A percentile compares a stretch with the other conserved stretches of the same genome.
phyloP scores from a whole-genome alignment of 2,797 vertebrate genomes.

The Pelochelys cantorii region DNA sequence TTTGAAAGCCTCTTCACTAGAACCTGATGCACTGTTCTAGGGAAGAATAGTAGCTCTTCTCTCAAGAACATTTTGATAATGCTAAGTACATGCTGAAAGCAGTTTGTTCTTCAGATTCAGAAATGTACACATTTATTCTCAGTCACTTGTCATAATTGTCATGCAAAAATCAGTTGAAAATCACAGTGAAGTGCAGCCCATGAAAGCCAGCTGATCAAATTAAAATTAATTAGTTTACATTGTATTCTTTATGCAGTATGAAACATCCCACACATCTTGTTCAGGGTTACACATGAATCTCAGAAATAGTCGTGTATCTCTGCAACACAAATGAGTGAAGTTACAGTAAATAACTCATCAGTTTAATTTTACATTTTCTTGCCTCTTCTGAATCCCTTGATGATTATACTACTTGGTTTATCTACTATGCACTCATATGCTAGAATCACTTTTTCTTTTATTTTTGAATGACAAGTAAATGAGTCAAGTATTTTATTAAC shows the following conservation, averaged over 20 bases:
- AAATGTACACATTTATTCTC: not conserved
- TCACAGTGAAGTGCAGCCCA: constrained; percentile 12
- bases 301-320: not conserved
- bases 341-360: not conserved
- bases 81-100: not conserved
- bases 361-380: not conserved
- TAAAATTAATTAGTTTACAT: constrained; percentile 46
- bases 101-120: not conserved
- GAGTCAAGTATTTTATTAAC: not conserved
- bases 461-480: not conserved
- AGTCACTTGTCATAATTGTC: constrained; percentile 34
- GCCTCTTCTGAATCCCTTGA: not conserved
- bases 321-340: not conserved
- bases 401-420: not conserved
- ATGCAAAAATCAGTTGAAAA: constrained; percentile 32
- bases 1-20: not conserved
- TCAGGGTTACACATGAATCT: not conserved
- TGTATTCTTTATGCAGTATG: constrained; percentile 17
- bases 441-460: not conserved
- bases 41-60: not conserved
- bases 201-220: constrained; percentile 34
- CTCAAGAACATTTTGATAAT: not conserved
- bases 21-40: not conserved
- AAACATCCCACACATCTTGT: constrained; percentile 28
- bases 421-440: not conserved